These are phyloP conservation scores for Amiota communis DNA, from an alignment of 2,888 invertebrate species.

Conservation along the genomic window DNA sequence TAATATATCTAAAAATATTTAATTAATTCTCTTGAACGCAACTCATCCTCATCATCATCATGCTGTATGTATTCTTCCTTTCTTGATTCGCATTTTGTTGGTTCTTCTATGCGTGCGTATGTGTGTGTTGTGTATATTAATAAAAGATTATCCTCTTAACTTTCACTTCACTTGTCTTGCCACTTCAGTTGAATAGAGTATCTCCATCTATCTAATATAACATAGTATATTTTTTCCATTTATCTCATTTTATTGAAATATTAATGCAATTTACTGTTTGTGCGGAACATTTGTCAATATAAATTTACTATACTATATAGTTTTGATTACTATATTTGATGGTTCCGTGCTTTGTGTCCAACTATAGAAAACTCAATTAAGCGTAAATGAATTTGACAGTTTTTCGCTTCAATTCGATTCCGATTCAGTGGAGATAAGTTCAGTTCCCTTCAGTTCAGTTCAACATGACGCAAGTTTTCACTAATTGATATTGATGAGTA, in stretches of 20 bases:
- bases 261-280: conserved; percentile 56
- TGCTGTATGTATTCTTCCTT: conserved; percentile 19
- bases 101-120: not conserved
- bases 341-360: not conserved
- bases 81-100: not conserved
- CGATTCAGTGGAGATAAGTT: not conserved
- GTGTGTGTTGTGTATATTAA: conserved; percentile 50
- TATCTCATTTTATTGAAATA: conserved; percentile 57
- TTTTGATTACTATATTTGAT: not conserved
- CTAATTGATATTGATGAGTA: conserved; percentile 53
- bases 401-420: conserved; percentile 17
- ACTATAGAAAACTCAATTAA: conserved; percentile 53
- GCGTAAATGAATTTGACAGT: conserved; percentile 58
- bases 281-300: conserved; percentile 18
- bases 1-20: conserved; percentile 40
- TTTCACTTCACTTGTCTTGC: conserved; percentile 43
- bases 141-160: conserved; percentile 60
- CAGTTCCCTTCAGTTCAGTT: no score
- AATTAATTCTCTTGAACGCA: conserved; percentile 64
- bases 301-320: not conserved
- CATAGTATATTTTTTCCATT: no score
- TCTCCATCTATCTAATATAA: conserved; percentile 59
- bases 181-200: conserved; percentile 46
- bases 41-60: no score
- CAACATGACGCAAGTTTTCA: conserved; percentile 19